These are phyloP conservation scores for Chorisops tibialis DNA, from an alignment of 2,888 invertebrate species.

Conservation along the genomic window DNA sequence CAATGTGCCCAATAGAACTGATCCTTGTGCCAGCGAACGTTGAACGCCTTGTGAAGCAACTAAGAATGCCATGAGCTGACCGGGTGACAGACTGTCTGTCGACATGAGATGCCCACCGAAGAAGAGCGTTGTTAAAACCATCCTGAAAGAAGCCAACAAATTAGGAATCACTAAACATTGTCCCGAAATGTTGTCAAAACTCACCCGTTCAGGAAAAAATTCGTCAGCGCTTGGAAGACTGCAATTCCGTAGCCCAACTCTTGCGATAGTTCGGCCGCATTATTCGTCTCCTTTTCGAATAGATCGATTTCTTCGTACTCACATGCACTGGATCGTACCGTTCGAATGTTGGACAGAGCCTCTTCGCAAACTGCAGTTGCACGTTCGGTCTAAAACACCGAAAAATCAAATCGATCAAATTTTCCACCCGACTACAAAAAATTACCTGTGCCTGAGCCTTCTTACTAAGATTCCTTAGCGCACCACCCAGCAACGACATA, in stretches of 20 bases:
- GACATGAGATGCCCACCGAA: slow-evolving; percentile 88
- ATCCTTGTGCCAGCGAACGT: slow-evolving; percentile 85
- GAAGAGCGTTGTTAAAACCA: slow-evolving; percentile 85
- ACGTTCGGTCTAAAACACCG: slow-evolving; percentile 64
- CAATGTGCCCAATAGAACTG: slow-evolving; percentile 84
- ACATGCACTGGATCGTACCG: slow-evolving; percentile 91
- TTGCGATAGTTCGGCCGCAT: slow-evolving; percentile 70
- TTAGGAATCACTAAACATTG: not conserved
- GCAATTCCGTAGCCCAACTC: slow-evolving; percentile 87
- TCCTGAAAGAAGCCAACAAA: slow-evolving; percentile 52
- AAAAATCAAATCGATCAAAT: not conserved
- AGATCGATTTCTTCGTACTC: slow-evolving; percentile 76
- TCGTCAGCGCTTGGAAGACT: slow-evolving; percentile 84
- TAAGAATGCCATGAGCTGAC: slow-evolving; percentile 93
- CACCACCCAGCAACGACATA: slow-evolving; percentile 79
- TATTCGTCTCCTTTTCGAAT: slow-evolving; percentile 70
- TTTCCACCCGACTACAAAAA: not conserved
- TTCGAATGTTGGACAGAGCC: slow-evolving; percentile 88
- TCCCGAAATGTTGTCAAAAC: not conserved
- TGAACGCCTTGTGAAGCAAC: slow-evolving; percentile 96
- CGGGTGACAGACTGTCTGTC: slow-evolving; percentile 74
- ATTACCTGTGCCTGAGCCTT: slow-evolving; percentile 78
- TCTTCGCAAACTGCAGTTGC: slow-evolving; percentile 89
- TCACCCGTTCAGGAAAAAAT: slow-evolving; percentile 75
- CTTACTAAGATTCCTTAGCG: slow-evolving; percentile 72